Base-by-base conservation (phyloP, 1,140 invertebrate species). In the Plutomurus gul region DNA sequence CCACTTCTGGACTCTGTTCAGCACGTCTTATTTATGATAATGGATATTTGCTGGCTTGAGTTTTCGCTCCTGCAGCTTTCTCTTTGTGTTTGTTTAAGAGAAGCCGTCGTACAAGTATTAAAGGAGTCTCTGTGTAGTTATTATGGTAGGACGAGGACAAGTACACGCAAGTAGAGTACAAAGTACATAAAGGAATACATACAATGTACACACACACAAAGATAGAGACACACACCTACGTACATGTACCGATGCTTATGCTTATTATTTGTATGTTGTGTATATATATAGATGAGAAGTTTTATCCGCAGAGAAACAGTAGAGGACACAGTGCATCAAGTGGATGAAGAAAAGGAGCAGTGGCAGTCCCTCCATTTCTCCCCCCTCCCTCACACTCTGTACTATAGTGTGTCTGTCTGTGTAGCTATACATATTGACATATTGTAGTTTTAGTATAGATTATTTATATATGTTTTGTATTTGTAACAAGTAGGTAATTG, bases 391-490 rank as follows among this genome's bases (percentile, higher is more conserved):
- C n/a, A n/a, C n/a, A n/a, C n/a, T n/a, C n/a, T n/a, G n/a, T n/a
- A n/a, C n/a, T n/a, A n/a, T n/a, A n/a, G n/a, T n/a, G n/a, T n/a
- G n/a, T n/a, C n/a, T n/a, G n/a, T n/a, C n/a, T n/a, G n/a, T n/a
- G n/a, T n/a, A n/a, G n/a, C n/a, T n/a, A n/a, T n/a, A n/a, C n/a
- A n/a, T n/a, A n/a, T n/a, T n/a, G n/a, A n/a, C n/a, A n/a, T 65
- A 30, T 65, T 33, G 13, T 65, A 13, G 36, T n/a, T 65, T 27
- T 56, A 27, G 51, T 20, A 22, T 22, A 22, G 20, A 39, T 13
- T 39, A 39, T 39, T 75, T 47, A 75, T 47, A 75, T 75, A 75
- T 47, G 40, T 75, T 75, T 75, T 43, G 20, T 73, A 43, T 46
- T 73, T 73, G 70, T 73, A 43, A 43, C 37, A 73, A 73, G 37